These are phyloP conservation scores for Metalampra italica DNA, from an alignment of 2,888 invertebrate species.

Conservation along the genomic window DNA sequence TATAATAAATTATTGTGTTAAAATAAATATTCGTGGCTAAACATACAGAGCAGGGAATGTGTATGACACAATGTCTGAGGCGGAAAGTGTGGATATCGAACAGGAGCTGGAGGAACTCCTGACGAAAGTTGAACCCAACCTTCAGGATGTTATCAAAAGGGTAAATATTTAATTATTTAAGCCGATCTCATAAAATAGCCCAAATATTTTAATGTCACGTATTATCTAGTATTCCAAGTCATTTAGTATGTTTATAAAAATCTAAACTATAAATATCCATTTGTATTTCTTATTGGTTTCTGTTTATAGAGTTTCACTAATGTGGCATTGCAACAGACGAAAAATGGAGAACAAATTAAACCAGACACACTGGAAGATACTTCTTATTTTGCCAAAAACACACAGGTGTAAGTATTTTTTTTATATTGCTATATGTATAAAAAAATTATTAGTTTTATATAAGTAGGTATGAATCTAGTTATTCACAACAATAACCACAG, in stretches of 20 bases:
- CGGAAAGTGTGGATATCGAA: slow-evolving; percentile 62
- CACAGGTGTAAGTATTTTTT: slow-evolving; percentile 72
- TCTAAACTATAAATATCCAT: slow-evolving; percentile 2
- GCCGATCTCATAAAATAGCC: no score
- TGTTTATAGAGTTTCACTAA: slow-evolving; percentile 77
- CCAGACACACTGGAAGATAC: slow-evolving; percentile 71
- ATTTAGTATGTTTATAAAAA: no score
- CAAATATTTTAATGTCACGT: no score
- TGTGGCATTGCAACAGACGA: slow-evolving; percentile 72
- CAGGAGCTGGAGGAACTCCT: slow-evolving; percentile 70
- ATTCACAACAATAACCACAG: no score
- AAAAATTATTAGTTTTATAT: no score
- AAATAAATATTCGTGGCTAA: slow-evolving; percentile 17
- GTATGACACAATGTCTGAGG: slow-evolving; percentile 50
- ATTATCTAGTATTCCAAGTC: no score
- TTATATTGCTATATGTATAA: not conserved
- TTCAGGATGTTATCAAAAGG: slow-evolving; percentile 79
- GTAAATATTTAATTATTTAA: slow-evolving; percentile 50
- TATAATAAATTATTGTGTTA: not conserved
- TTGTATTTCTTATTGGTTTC: slow-evolving; percentile 5
- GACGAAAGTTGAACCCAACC: slow-evolving; percentile 71
- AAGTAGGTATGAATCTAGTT: no score
- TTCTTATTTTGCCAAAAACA: slow-evolving; percentile 75
- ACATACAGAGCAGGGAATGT: slow-evolving; percentile 30
- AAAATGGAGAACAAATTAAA: slow-evolving; percentile 66